Base-by-base conservation (phyloP, 2,888 invertebrate genomes). In the Dryobotodes eremita region DNA sequence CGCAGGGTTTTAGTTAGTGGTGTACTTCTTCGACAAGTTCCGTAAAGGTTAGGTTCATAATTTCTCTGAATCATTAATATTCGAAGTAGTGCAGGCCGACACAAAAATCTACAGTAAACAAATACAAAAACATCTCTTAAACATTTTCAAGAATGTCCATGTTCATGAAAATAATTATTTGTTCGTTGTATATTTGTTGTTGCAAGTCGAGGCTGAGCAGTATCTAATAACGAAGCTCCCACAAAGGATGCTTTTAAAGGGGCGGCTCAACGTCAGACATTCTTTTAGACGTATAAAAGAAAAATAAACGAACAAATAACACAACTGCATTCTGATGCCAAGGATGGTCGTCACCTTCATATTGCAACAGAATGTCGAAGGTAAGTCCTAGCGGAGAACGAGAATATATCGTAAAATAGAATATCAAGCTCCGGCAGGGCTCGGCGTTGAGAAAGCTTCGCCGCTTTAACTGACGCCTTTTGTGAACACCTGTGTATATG, bases 351-450 rank as follows among this genome's bases (percentile, higher is more conserved):
- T 64, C 72, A 15, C 72, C 81, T 84, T 81, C 48, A 62, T 53
- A 42, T 55, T 80, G 62, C 48, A 80, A 65, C 59, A 62, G 46
- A 78, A 81, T 78, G 75, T 84, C 84, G 84, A 81, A 74, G 65
- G 69, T 75, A 72, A 57, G 26, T 81, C 77, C 72, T 84, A 55
- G 46, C 11, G 31, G 20, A 53, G 46, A 42, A 31, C 36, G 31
- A n/a, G 50, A 36, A 46, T 71, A 61, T 61, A 77, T 70, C 46
- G 31, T 59, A 65, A n/a, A 75, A 72, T 71, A 17, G 65, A 75
- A 72, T 26, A 50, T 20, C 68, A 50, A 69, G 23, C 55, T 15
- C 46, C 55, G 26, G 11, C 57, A 61, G n/a, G 20, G 53, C 50
- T 75, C 61, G 46, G 46, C 31, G 42, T 17, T n/a, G 26, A 46